Conservation (phyloP, 2,113 vertebrate species). For the Tupaia tana region DNA sequence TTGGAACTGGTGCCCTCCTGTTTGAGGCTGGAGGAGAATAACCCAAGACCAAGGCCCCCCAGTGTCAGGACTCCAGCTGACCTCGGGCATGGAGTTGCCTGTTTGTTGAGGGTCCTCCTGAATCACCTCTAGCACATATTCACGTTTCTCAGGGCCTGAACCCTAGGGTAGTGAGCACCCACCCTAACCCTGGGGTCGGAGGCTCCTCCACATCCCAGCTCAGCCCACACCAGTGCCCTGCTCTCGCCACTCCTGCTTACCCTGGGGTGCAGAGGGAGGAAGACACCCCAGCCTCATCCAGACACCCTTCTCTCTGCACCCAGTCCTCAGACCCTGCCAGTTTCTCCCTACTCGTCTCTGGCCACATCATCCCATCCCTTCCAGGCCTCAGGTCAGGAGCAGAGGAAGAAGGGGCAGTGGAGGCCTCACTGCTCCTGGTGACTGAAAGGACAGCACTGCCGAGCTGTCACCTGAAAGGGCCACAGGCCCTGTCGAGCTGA, state of each 20-base stretch:
- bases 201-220: background rate
- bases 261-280: background rate
- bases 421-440: background rate
- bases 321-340: background rate
- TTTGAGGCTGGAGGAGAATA: background rate
- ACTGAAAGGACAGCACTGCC: accelerated
- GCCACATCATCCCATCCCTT: background rate
- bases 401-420: background rate
- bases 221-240: background rate
- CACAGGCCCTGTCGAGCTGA: background rate
- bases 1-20: background rate
- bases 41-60: background rate
- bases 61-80: background rate
- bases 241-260: background rate
- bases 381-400: background rate
- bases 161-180: background rate
- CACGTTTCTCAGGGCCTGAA: background rate
- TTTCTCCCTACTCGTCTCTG: background rate
- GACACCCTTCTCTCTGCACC: background rate
- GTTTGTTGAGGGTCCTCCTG: background rate
- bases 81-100: background rate
- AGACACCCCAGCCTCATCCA: background rate
- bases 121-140: background rate
- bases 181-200: background rate
- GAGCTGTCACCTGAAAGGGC: background rate